phyloP scores from a whole-genome alignment of 2,113 vertebrate genomes.

The Opisthocomus hoazin region DNA sequence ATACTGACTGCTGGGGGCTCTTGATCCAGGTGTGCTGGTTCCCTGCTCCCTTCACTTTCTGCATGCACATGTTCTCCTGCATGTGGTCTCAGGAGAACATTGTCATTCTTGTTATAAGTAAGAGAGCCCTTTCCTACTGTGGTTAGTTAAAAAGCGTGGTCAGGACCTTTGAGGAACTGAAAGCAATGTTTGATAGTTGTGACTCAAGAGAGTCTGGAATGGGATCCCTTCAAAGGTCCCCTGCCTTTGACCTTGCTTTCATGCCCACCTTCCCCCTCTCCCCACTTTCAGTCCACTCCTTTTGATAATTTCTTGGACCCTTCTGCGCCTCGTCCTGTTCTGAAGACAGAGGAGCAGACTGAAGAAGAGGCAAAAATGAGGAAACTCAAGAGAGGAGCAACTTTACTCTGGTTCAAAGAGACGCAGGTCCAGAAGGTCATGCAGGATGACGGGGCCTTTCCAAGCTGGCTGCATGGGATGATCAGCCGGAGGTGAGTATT shows the following conservation, averaged over 20 bases:
- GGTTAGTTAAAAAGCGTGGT: neutral
- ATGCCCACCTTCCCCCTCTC: neutral
- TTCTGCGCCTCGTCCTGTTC: neutral
- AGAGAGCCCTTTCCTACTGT: neutral
- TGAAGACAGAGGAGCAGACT: neutral
- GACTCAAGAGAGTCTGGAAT: neutral
- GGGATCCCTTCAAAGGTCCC: neutral
- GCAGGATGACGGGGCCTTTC: constrained; percentile 67
- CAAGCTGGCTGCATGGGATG: constrained; percentile 78
- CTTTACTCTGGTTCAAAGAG: constrained; percentile 75
- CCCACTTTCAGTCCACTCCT: constrained; percentile 63
- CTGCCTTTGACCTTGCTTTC: neutral
- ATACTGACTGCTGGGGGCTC: neutral
- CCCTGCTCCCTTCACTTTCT: neutral
- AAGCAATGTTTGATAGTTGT: neutral
- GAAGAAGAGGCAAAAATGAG: constrained; percentile 50
- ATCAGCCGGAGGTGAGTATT: constrained; percentile 68
- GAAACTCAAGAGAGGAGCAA: constrained; percentile 65
- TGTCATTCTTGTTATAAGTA: neutral
- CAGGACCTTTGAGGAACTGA: neutral
- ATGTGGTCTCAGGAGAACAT: neutral
- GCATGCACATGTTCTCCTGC: neutral
- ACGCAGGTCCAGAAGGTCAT: constrained; percentile 72
- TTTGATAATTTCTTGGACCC: constrained; percentile 70
- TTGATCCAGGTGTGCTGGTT: neutral